Base-by-base conservation (phyloP, 2,113 vertebrate genomes). In the Taurulus bubalis region DNA sequence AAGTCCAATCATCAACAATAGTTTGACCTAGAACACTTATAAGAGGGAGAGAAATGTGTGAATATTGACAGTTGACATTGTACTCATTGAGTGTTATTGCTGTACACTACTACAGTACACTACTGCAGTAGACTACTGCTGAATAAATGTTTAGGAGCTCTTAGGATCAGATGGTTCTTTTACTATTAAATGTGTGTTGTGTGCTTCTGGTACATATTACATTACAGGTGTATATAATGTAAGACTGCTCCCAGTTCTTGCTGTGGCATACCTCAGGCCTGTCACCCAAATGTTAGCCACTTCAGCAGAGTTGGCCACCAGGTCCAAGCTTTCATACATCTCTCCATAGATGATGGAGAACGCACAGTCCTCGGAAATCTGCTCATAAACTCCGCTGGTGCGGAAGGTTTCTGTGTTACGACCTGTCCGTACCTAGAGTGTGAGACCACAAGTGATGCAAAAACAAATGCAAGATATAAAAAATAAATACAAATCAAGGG, bases 351-450 rank as follows among this genome's bases (percentile, higher is more conserved):
- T 96, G 86, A 99, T 95, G 10, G 98, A 98, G 92, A 99, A 99
- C 0, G 98, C 97, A 92, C 95, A 97, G 64, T 99, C 97, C 93
- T 98, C 98, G 1, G 98, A 98, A 90, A 99, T 97, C 95, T 98
- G 98, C 73, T 99, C 98, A 70, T 97, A 97, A 91, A 98, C 95
- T 9, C 96, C 97, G 72, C 97, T 98, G 92, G 96, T 96, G 84
- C 97, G 97, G 91, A 99, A 99, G 83, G 97, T 97, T 82, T 98
- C 97, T 0, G 98, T 98, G 83, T 99, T 98, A 87, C 97, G 97
- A 47, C 98, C 98, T 0, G 97, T 98, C 89, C 98, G 96, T 16
- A 94, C 90, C 93, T 94, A 51, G 14, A 85, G 79, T 64, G 55
- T 62, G 42, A 80, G 51, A 60, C 30, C 58, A 32, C 3, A 32